A percentile compares a stretch with the other conserved stretches of the same genome.
Evolutionary conservation across 2,797 vertebrate species (phyloP).

Genomic region (Danio tinwini): DNA sequence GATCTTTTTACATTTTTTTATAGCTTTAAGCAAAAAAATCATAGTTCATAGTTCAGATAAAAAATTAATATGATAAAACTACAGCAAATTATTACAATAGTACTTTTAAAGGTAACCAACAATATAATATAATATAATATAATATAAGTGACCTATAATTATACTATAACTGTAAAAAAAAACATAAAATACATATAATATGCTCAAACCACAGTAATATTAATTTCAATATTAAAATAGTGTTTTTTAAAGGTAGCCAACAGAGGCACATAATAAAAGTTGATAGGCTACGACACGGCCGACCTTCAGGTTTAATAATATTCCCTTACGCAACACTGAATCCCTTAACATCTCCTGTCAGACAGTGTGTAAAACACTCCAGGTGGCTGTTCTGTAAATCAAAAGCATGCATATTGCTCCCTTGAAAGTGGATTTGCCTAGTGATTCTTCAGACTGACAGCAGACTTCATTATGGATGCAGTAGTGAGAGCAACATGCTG

Average conservation of each 20-base stretch:
- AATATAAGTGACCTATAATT: too few species aligned
- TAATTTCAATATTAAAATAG: background rate
- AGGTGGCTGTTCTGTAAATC: background rate
- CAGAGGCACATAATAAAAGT: background rate
- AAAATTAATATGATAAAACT: too few species aligned
- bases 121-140: too few species aligned
- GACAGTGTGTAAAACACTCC: background rate
- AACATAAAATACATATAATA: background rate
- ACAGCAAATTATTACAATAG: too few species aligned
- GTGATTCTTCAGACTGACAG: background rate
- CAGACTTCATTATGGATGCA: background rate
- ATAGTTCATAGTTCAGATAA: too few species aligned
- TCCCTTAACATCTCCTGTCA: background rate
- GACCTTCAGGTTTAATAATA: constrained; percentile 34
- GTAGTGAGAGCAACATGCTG: background rate
- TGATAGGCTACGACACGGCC: background rate
- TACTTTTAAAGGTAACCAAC: too few species aligned
- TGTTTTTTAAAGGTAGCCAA: background rate
- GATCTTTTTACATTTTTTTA: background rate
- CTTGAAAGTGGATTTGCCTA: background rate
- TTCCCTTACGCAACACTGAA: background rate
- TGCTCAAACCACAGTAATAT: background rate
- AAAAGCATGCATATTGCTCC: background rate
- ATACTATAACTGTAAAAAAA: too few species aligned
- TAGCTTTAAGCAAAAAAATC: background rate